These are phyloP conservation scores for Pipistrellus pipistrellus DNA, from an alignment of 2,797 vertebrate species.

Conservation along the genomic window DNA sequence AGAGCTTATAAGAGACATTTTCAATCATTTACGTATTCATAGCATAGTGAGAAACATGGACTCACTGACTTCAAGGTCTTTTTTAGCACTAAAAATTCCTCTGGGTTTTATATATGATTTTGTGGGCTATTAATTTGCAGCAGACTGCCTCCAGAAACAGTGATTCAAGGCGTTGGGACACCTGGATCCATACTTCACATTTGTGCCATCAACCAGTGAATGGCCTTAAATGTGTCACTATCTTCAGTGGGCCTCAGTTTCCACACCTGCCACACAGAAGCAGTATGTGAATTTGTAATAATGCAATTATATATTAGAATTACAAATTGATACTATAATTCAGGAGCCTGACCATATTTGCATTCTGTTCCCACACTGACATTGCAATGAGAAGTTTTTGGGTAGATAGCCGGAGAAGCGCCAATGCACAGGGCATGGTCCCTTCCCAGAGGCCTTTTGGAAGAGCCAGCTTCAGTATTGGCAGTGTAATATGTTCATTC, in stretches of 20 bases:
- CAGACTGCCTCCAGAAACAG: neutral
- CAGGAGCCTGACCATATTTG: neutral
- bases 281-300: neutral
- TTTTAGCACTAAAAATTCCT: constrained; percentile 13
- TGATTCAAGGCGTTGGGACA: neutral
- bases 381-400: neutral
- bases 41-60: neutral
- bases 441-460: neutral
- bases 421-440: rapidly evolving
- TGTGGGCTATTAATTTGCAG: constrained; percentile 29
- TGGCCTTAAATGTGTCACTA: neutral
- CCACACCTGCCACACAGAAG: neutral
- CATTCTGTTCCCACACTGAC: neutral
- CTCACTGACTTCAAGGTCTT: neutral
- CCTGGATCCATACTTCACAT: neutral
- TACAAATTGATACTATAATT: neutral
- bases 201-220: neutral
- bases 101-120: constrained; percentile 67
- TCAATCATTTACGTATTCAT: neutral
- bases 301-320: neutral
- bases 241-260: neutral
- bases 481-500: rapidly evolving
- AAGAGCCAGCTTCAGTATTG: neutral
- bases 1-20: neutral
- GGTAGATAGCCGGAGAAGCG: neutral